Base-by-base conservation (phyloP, 2,888 invertebrate genomes). In the Bimastos eiseni region DNA sequence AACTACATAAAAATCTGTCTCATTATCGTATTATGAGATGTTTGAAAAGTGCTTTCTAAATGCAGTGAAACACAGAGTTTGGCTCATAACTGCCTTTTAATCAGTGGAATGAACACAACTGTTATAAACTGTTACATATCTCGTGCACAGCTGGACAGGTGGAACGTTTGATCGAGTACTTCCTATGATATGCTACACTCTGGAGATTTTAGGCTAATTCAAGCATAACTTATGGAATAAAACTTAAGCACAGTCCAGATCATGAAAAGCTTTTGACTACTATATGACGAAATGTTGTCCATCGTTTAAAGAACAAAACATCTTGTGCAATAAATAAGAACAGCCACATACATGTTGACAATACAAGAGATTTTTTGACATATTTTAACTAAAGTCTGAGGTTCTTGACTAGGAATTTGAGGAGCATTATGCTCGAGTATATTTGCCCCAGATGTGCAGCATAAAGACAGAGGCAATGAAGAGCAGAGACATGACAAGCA, bases 391-490 rank as follows among this genome's bases (percentile, higher is more conserved):
- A 70, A 70, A 70, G n/a, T 70, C 70, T 70, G 70, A 70, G 70
- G 70, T 70, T 70, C 70, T 70, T 70, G 89, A 89, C 34, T 38
- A 38, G 41, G 34, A 38, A 83, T 6, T 90, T 36, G 70, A 70
- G 4, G 8, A 15, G 15, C 83, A 70, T 90, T 91, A 93, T 84
- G 90, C 92, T 89, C 93, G 89, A 41, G 95, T 95, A 94, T 96
- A 96, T 96, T 99, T 99, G 95, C 99, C 99, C 99, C 99, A 99
- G 95, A 99, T 99, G 96, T 99, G 99, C 93, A 99, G 97, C 98
- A 99, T 98, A 95, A 99, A 99, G 91, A 99, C 99, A 90, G 99
- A 99, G 38, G 99, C 99, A 94, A 99, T 99, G 96, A 99, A 99
- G 90, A 99, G 96, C 90, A 99, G 96, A 92, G 99, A 99, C 99